Percentiles rank a stretch among this genome's conserved stretches.
These are phyloP conservation scores for Neuroscelio doddi DNA, from an alignment of 2,888 invertebrate genomes.

Conservation along the genomic window DNA sequence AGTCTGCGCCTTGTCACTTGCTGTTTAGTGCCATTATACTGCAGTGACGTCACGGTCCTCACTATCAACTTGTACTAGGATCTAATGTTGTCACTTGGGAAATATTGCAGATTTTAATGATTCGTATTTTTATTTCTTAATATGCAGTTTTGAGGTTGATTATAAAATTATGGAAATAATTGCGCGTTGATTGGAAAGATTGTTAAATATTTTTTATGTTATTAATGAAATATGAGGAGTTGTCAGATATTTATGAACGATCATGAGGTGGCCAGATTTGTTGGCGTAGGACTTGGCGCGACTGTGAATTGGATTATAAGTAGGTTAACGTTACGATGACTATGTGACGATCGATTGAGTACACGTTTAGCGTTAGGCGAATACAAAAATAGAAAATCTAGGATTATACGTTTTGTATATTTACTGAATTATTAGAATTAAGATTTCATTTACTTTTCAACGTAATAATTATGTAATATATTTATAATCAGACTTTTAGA, in stretches of 20 bases:
- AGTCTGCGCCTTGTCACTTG: slow-evolving; percentile 50
- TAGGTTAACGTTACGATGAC: slow-evolving; percentile 47
- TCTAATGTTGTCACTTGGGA: no score
- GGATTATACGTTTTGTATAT: slow-evolving; percentile 17
- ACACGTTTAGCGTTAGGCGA: slow-evolving; percentile 35
- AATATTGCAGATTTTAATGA: no score
- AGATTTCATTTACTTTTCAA: not conserved
- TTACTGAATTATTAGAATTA: not conserved
- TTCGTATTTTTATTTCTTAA: not conserved
- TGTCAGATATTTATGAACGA: slow-evolving; percentile 3
- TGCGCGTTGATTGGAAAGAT: no score
- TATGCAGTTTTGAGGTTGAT: not conserved
- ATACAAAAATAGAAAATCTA: slow-evolving; percentile 32
- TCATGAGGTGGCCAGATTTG: slow-evolving; percentile 23
- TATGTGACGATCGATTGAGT: slow-evolving; percentile 38
- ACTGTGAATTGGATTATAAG: slow-evolving; percentile 35
- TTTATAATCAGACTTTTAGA: no score
- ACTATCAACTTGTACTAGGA: slow-evolving; percentile 8
- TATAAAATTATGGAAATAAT: no score
- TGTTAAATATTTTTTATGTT: not conserved
- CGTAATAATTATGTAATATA: no score
- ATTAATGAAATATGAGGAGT: not conserved
- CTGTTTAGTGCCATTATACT: slow-evolving; percentile 31
- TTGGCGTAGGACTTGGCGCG: slow-evolving; percentile 23
- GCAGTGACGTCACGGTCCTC: slow-evolving; percentile 56